Percentiles rank a stretch among this genome's conserved stretches.
phyloP scores from a whole-genome alignment of 1,140 invertebrate species.

The Gonioctena quinquepunctata region DNA sequence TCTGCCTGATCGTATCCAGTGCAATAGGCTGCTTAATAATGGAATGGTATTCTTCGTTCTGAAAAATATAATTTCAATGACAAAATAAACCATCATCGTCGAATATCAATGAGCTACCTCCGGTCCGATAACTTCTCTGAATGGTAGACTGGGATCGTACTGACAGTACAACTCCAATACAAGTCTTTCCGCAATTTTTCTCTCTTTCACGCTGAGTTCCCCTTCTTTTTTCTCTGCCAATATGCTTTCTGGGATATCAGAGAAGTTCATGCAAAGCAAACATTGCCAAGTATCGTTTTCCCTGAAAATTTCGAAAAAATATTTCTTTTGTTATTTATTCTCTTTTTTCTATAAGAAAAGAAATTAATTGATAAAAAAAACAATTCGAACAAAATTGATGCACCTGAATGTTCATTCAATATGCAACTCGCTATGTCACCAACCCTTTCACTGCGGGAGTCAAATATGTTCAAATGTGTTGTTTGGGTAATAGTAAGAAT shows the following conservation, averaged over 20 bases:
- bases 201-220: conserved; percentile 63
- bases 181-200: conserved; percentile 78
- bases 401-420: too few relatives aligned
- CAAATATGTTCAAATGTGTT: too few relatives aligned
- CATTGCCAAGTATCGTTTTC: conserved; percentile 91
- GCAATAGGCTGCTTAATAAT: conserved; percentile 81
- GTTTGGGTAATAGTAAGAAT: too few relatives aligned
- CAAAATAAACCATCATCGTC: neutral
- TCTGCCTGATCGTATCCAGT: conserved; percentile 78
- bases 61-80: conserved; percentile 34
- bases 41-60: conserved; percentile 78
- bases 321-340: too few relatives aligned
- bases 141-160: conserved; percentile 82
- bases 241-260: conserved; percentile 63
- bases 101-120: conserved; percentile 61
- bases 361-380: too few relatives aligned
- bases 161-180: conserved; percentile 89
- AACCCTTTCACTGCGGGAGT: too few relatives aligned
- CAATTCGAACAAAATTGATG: too few relatives aligned
- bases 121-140: conserved; percentile 79
- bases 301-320: conserved; percentile 57
- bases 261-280: conserved; percentile 81
- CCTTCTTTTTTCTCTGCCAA: conserved; percentile 59
- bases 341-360: too few relatives aligned
- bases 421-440: too few relatives aligned